Base-by-base conservation (phyloP, 2,113 vertebrate genomes). In the Xiphophorus hellerii region DNA sequence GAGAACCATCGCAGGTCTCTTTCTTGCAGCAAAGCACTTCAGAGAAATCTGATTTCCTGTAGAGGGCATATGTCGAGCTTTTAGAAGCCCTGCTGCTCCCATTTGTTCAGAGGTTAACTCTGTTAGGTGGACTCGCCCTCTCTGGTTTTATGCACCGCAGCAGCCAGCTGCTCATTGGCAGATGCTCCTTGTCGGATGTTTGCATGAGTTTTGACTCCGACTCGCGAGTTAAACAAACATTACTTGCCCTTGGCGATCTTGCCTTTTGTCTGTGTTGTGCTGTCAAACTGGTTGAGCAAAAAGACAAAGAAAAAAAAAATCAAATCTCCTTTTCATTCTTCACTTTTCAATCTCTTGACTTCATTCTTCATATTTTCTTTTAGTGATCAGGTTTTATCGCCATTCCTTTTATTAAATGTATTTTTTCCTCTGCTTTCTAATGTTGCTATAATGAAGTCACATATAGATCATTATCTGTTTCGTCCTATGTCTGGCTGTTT, bases 11-110 rank as follows among this genome's bases (percentile, higher is more conserved):
- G 12, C 51, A 20, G 44, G 61, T 11, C 48, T 64, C 42, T 62
- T 35, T 33, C 15, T 31, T 74, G 54, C 1, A 37, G 28, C 15
- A n/a, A 29, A 29, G 25, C 61, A 48, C 67, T 67, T 69, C 27
- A 73, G 28, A 84, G 71, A 66, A 27, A 74, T 69, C 37, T 64
- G 70, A 76, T 77, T 66, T 73, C 90, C 90, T 87, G 78, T 51
- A 89, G 90, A 85, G 88, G 90, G 86, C 87, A 70, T 63, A 42
- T 67, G 76, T 74, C 71, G 31, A 58, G 81, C 69, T 68, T 44
- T 68, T 30, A 29, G 44, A 25, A 67, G 48, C 58, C 66, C 42
- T 15, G 77, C 66, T 84, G 74, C 68, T 71, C 60, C 78, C 27
- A 31, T 84, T 81, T 86, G 25, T 25, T 78, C 66, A 60, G 0